Conservation (phyloP, 2,113 vertebrate genomes). For the Grus americana region DNA sequence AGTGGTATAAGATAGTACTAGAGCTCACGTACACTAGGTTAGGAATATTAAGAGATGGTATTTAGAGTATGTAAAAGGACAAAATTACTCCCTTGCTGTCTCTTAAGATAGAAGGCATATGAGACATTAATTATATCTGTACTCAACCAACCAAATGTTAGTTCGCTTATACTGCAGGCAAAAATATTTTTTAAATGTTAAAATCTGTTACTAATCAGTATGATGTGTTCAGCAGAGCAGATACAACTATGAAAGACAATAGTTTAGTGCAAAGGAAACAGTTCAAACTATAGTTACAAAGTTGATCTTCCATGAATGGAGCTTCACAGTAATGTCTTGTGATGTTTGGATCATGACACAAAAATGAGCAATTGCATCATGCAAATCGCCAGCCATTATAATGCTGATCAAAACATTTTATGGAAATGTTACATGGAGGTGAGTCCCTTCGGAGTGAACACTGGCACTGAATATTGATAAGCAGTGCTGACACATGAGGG, state of each 20-base stretch:
- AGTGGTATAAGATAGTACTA: neutral
- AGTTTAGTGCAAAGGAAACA: neutral
- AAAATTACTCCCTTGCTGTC: neutral
- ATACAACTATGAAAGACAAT: neutral
- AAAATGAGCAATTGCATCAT: neutral
- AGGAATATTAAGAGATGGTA: neutral
- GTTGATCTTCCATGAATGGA: neutral
- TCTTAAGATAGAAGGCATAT: neutral
- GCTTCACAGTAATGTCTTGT: neutral
- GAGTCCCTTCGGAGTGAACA: neutral
- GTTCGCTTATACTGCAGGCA: neutral
- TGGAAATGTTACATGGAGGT: neutral
- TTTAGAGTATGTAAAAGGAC: constrained; percentile 3
- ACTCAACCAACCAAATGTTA: neutral
- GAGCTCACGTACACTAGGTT: neutral
- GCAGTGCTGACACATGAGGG: neutral
- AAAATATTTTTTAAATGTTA: constrained; percentile 40
- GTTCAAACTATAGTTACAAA: neutral
- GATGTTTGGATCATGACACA: neutral
- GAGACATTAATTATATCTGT: neutral
- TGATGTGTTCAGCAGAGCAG: neutral
- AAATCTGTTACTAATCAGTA: constrained; percentile 33
- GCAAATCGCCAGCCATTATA: neutral
- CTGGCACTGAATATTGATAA: neutral
- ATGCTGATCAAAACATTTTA: neutral